Evolutionary conservation across 2,113 vertebrate genomes (phyloP).

Genomic region (Reinhardtius hippoglossoides): DNA sequence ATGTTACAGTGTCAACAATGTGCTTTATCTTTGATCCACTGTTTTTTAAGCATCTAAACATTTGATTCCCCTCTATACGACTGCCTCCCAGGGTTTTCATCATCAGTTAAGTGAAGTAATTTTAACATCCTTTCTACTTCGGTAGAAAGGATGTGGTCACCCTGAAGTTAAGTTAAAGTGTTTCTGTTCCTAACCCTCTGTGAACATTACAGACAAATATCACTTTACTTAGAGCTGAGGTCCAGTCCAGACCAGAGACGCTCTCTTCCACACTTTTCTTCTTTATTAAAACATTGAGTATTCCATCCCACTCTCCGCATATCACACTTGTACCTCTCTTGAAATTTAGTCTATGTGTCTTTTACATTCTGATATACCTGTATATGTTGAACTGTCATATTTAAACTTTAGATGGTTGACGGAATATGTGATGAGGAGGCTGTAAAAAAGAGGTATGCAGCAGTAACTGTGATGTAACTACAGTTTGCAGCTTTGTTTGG

Average conservation of each 20-base stretch:
- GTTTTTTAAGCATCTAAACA: too few species aligned
- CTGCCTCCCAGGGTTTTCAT: too few species aligned
- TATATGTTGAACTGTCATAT: too few species aligned
- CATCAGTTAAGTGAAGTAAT: too few species aligned
- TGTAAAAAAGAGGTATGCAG: conserved; percentile 11
- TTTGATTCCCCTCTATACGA: too few species aligned
- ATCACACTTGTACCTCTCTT: background rate
- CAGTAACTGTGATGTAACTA: background rate
- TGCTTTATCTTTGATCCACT: too few species aligned
- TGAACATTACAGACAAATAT: background rate
- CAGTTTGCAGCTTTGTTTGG: too few species aligned
- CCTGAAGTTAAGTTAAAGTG: background rate
- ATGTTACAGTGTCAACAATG: too few species aligned
- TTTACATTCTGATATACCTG: background rate
- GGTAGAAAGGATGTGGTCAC: too few species aligned
- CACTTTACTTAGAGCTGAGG: conserved; percentile 12
- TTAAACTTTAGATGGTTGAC: background rate
- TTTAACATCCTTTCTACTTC: background rate
- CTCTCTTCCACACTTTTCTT: too few species aligned
- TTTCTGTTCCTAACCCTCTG: too few species aligned
- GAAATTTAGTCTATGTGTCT: too few species aligned
- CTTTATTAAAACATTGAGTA: background rate
- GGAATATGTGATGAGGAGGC: background rate
- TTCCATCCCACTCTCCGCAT: background rate
- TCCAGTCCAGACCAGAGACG: background rate